Evolutionary conservation across 1,140 invertebrate species (phyloP).

Genomic region (Drosophila setifemur): DNA sequence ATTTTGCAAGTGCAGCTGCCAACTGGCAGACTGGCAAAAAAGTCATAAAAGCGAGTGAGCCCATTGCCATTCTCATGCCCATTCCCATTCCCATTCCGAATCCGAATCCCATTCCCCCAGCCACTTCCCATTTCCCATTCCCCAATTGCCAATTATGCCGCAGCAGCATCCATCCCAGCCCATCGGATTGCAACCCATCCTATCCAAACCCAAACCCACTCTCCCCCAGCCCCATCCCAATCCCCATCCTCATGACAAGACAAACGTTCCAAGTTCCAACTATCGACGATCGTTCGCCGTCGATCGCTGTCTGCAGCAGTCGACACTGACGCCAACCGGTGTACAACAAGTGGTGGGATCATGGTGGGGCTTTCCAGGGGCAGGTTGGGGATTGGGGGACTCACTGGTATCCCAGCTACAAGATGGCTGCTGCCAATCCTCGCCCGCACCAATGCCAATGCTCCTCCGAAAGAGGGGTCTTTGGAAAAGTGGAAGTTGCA

Average conservation of each 20-base stretch:
- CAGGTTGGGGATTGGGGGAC: background rate
- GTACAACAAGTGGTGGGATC: background rate
- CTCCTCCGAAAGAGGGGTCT: background rate
- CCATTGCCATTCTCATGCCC: constrained; percentile 54
- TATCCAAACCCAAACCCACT: constrained; percentile 17
- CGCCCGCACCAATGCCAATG: constrained; percentile 36
- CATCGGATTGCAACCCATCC: background rate
- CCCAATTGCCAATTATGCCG: constrained; percentile 77
- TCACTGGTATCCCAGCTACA: constrained; percentile 39
- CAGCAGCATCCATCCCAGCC: constrained; percentile 19
- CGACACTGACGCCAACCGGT: constrained; percentile 57
- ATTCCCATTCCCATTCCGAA: too few species aligned
- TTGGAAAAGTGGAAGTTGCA: background rate
- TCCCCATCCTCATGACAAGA: constrained; percentile 35
- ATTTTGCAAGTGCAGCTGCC: constrained; percentile 16
- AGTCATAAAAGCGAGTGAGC: constrained; percentile 68
- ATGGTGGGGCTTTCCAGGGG: background rate
- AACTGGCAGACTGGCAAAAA: constrained; percentile 25
- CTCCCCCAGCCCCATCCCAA: constrained; percentile 6
- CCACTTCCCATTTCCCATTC: too few species aligned
- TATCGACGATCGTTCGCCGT: constrained; percentile 68
- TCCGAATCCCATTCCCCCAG: constrained; percentile 47
- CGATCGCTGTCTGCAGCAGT: constrained; percentile 58
- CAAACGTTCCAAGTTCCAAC: constrained; percentile 59
- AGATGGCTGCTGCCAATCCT: constrained; percentile 68